phyloP scores from a whole-genome alignment of 2,113 vertebrate genomes.

The Hypanus sabinus region DNA sequence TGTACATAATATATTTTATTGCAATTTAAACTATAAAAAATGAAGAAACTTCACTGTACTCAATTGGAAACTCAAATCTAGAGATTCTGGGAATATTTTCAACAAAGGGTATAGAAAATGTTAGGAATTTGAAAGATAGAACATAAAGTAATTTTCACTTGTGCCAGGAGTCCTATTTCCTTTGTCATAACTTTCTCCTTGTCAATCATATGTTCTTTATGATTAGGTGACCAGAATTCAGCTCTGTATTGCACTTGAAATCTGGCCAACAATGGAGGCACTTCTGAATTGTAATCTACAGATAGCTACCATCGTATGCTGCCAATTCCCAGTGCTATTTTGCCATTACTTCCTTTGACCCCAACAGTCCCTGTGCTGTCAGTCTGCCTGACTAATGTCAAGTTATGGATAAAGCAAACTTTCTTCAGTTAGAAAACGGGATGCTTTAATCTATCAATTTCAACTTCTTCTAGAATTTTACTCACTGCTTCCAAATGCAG shows the following conservation, averaged over 20 bases:
- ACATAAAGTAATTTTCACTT: neutral
- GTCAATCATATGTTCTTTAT: neutral
- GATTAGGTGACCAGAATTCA: neutral
- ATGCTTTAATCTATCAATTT: neutral
- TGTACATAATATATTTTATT: neutral
- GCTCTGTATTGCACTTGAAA: neutral
- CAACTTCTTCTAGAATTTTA: neutral
- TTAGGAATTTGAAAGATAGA: neutral
- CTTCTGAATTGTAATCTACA: neutral
- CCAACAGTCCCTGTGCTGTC: neutral
- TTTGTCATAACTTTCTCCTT: neutral
- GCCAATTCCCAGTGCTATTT: neutral
- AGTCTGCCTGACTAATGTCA: neutral
- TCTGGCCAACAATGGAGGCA: neutral
- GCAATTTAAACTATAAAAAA: neutral
- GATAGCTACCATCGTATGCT: neutral
- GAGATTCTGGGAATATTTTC: neutral
- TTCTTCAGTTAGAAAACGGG: neutral
- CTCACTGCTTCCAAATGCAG: neutral
- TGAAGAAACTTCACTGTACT: neutral
- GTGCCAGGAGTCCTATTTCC: neutral
- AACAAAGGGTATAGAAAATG: neutral
- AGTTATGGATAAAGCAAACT: neutral
- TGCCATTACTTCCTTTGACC: neutral
- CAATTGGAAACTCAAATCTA: neutral